Conservation (phyloP, 2,888 invertebrate species). For the Gortyna flavago region DNA sequence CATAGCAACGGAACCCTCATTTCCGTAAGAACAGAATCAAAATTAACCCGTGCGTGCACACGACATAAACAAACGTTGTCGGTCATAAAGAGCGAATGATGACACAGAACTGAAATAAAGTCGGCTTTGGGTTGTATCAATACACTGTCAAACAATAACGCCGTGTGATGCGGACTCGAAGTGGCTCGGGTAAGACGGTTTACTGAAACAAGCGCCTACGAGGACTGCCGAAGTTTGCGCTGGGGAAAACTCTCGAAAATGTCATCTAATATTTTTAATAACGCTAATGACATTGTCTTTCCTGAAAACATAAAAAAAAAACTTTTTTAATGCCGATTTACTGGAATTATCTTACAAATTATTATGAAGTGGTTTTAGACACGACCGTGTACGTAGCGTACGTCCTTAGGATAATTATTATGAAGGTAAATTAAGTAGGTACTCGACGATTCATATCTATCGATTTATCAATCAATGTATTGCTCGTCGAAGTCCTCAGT, state of each 20-base stretch:
- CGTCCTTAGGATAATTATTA: constrained; percentile 7
- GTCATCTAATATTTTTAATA: constrained; percentile 37
- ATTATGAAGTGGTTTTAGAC: constrained; percentile 18
- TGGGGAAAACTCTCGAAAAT: constrained; percentile 20
- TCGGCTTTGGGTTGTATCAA: constrained; percentile 74
- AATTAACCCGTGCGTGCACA: constrained; percentile 72
- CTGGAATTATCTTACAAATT: constrained; percentile 17
- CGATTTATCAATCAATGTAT: constrained; percentile 10
- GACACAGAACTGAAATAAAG: constrained; percentile 74
- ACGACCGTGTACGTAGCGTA: constrained; percentile 3
- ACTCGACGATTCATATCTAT: constrained; percentile 8
- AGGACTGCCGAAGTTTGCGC: constrained; percentile 21
- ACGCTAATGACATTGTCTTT: constrained; percentile 6
- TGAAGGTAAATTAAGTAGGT: not conserved
- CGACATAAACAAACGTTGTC: constrained; percentile 77
- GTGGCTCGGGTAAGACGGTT: constrained; percentile 40
- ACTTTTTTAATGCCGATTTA: not conserved
- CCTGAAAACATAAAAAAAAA: constrained; percentile 21
- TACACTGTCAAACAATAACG: constrained; percentile 74
- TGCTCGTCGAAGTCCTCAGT: not conserved
- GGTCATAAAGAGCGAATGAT: constrained; percentile 80
- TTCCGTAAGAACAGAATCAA: constrained; percentile 58
- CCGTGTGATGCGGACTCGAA: constrained; percentile 39
- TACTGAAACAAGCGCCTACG: constrained; percentile 34
- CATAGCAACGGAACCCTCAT: constrained; percentile 58